Evolutionary conservation across 2,113 vertebrate genomes (phyloP).

Genomic region (Syngnathus typhle): DNA sequence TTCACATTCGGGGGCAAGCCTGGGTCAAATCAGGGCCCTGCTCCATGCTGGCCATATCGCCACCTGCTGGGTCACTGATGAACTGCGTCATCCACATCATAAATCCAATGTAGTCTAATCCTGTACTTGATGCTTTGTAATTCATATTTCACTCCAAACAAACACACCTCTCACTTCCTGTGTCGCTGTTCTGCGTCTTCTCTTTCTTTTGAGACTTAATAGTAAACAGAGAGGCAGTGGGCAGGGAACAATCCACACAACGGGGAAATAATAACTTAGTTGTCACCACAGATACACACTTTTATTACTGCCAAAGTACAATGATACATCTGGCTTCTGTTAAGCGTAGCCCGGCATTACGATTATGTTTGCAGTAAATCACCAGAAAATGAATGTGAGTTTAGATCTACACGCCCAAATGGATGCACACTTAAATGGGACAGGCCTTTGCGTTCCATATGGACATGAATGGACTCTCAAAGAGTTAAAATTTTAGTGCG

Average conservation of each 20-base stretch:
- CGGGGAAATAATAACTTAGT: constrained; percentile 66
- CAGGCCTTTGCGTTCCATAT: constrained; percentile 3
- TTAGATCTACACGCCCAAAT: not conserved
- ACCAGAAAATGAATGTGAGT: constrained; percentile 12
- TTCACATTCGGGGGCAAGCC: constrained; percentile 22
- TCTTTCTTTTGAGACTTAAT: constrained; percentile 37
- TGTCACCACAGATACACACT: constrained; percentile 60
- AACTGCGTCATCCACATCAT: constrained; percentile 26
- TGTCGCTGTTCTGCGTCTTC: constrained; percentile 33
- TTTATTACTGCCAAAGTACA: constrained; percentile 45
- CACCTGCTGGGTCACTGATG: constrained; percentile 57
- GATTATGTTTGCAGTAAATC: constrained; percentile 5
- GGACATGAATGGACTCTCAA: constrained; percentile 33
- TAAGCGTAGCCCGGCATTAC: constrained; percentile 46
- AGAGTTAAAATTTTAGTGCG: constrained; percentile 55
- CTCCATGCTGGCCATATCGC: constrained; percentile 31
- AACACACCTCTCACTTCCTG: constrained; percentile 20
- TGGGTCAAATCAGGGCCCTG: constrained; percentile 37
- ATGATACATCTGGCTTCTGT: constrained; percentile 61
- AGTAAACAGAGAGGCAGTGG: constrained; percentile 42
- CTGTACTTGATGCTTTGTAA: constrained; percentile 1
- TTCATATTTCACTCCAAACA: constrained; percentile 27
- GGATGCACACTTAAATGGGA: constrained; percentile 2
- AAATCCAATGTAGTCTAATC: constrained; percentile 34
- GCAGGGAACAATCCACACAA: constrained; percentile 55